Evolutionary conservation across 1,140 invertebrate genomes (phyloP).

Genomic region (Aporrectodea caliginosa): DNA sequence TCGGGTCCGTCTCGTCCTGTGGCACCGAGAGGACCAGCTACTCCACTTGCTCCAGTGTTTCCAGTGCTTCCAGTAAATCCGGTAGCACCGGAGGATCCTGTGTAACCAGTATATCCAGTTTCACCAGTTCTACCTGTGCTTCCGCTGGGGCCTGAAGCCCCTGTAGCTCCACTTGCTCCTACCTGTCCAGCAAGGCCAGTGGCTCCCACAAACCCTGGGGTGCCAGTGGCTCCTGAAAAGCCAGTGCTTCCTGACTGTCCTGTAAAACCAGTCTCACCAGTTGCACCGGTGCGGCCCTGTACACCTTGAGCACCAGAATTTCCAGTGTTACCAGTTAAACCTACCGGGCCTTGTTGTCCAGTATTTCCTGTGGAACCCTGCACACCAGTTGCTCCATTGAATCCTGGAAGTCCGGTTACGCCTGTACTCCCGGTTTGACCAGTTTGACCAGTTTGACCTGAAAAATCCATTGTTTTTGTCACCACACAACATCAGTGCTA

Average conservation of each 20-base stretch:
- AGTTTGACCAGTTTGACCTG: background rate
- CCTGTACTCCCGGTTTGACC: constrained; percentile 1
- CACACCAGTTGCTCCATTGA: background rate
- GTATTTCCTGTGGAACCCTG: constrained; percentile 13
- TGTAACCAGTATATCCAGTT: constrained; percentile 13
- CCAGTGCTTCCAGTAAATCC: constrained; percentile 4
- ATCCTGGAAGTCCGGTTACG: constrained; percentile 6
- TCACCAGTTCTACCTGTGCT: constrained; percentile 12
- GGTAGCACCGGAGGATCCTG: background rate
- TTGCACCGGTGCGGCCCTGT: constrained; percentile 27
- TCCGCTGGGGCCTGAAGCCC: constrained; percentile 13
- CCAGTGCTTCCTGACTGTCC: constrained; percentile 29
- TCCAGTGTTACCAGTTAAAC: constrained; percentile 6
- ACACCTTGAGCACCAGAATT: constrained; percentile 34
- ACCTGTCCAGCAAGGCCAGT: constrained; percentile 60
- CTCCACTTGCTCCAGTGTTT: background rate
- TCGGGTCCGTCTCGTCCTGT: background rate
- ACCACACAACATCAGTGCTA: too few relatives aligned
- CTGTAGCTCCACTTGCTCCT: constrained; percentile 24
- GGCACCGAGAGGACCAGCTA: background rate
- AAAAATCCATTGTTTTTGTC: too few relatives aligned
- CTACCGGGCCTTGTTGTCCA: background rate
- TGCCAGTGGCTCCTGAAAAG: constrained; percentile 61
- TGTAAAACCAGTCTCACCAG: constrained; percentile 43
- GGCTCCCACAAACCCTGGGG: constrained; percentile 63